Evolutionary conservation across 2,797 vertebrate genomes (phyloP).

Genomic region (Halcyon leucocephala): DNA sequence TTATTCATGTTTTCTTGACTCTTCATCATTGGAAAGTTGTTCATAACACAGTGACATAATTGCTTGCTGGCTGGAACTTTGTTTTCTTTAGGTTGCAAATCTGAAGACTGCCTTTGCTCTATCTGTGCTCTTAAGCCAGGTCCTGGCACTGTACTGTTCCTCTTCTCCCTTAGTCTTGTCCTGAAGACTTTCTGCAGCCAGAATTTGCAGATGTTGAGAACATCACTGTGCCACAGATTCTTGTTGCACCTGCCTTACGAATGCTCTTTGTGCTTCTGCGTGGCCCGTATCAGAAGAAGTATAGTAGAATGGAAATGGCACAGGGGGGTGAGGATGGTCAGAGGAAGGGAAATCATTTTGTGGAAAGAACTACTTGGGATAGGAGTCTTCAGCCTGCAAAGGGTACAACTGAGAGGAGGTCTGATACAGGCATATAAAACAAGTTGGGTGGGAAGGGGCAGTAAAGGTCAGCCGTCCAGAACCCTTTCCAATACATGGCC

Average conservation of each 20-base stretch:
- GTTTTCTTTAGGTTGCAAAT: neutral
- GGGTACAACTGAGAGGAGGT: neutral
- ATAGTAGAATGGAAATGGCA: neutral
- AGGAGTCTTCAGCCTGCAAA: neutral
- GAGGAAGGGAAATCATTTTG: neutral
- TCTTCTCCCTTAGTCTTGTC: neutral
- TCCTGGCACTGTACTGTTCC: neutral
- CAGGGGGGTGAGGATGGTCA: neutral
- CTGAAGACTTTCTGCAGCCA: neutral
- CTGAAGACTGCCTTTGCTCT: neutral
- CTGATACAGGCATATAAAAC: neutral
- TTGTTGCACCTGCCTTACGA: neutral
- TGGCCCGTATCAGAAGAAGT: neutral
- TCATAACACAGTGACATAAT: neutral
- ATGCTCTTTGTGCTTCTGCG: too few species aligned
- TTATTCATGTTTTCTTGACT: neutral
- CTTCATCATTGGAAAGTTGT: neutral
- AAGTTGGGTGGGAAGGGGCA: neutral
- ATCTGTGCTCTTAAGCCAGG: fast-evolving
- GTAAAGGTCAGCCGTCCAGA: neutral
- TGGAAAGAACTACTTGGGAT: neutral
- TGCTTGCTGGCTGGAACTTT: neutral
- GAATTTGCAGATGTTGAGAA: neutral
- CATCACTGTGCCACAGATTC: neutral
- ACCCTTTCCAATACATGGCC: neutral